phyloP scores from a whole-genome alignment of 2,797 vertebrate genomes.

The Thunnus albacares region DNA sequence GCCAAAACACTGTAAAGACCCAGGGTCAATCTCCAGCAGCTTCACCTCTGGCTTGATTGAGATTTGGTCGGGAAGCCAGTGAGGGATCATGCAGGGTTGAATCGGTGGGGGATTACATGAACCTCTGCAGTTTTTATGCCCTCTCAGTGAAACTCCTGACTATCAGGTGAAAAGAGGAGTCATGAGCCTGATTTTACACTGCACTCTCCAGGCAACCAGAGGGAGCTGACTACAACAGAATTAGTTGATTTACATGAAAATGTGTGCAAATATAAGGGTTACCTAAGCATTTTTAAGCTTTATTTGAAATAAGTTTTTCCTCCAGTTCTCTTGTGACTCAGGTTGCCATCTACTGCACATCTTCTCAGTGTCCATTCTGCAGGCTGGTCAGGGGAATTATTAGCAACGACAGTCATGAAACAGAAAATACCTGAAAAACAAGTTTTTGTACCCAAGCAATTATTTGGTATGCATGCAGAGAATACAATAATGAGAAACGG shows the following conservation, averaged over 20 bases:
- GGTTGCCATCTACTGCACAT: not conserved
- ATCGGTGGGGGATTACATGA: not conserved
- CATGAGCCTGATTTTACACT: not conserved
- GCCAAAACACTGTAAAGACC: not conserved
- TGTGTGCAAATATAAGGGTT: not conserved
- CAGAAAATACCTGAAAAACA: conserved; percentile 46
- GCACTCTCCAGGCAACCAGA: not conserved
- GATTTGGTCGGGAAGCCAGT: conserved; percentile 4
- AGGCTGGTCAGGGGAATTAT: conserved; percentile 19
- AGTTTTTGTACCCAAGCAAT: conserved; percentile 38
- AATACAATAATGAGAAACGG: conserved; percentile 45
- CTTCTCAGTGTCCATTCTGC: not conserved
- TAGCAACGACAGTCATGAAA: conserved; percentile 26
- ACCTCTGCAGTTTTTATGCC: not conserved
- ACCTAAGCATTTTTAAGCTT: not conserved
- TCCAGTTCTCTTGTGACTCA: not conserved
- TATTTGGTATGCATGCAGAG: conserved; percentile 32
- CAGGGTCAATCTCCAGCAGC: not conserved
- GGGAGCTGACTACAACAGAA: not conserved
- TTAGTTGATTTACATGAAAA: not conserved
- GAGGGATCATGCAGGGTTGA: not conserved
- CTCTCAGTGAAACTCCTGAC: not conserved
- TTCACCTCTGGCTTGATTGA: not conserved
- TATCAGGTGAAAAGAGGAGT: not conserved
- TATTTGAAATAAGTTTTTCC: not conserved